phyloP scores from a whole-genome alignment of 2,113 vertebrate species.

The Saguinus imperator region DNA sequence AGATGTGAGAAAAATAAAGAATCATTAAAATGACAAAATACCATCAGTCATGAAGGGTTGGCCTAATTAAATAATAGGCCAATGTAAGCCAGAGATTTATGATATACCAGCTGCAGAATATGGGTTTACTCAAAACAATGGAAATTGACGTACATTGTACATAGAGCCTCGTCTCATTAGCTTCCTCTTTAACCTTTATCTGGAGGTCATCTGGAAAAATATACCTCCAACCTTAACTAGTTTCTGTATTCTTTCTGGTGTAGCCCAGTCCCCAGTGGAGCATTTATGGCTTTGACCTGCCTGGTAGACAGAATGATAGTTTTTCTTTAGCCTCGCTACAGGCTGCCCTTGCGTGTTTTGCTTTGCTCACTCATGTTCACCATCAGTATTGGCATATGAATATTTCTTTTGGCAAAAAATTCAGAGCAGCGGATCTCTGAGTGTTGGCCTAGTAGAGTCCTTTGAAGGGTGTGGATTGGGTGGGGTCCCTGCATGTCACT shows the following conservation, averaged over 20 bases:
- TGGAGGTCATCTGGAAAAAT: slow-evolving; percentile 25
- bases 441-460: not conserved
- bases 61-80: slow-evolving; percentile 79
- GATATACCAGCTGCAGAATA: slow-evolving; percentile 57
- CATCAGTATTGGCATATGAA: not conserved
- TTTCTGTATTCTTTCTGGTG: not conserved
- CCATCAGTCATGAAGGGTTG: slow-evolving; percentile 71
- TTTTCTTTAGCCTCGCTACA: not conserved
- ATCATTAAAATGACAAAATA: slow-evolving; percentile 83
- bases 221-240: not conserved
- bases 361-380: slow-evolving; percentile 33
- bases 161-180: not conserved
- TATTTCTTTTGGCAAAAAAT: slow-evolving; percentile 48
- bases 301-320: not conserved
- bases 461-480: slow-evolving; percentile 12
- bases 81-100: slow-evolving; percentile 77
- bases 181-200: slow-evolving; percentile 52
- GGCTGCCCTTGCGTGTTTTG: slow-evolving; percentile 3
- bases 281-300: not conserved
- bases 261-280: not conserved
- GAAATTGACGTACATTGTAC: slow-evolving; percentile 45
- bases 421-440: not conserved
- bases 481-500: not conserved
- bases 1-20: slow-evolving; percentile 84
- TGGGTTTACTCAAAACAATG: slow-evolving; percentile 68